Conservation (phyloP, 2,797 vertebrate genomes). For the Lindbergichthys nudifrons region DNA sequence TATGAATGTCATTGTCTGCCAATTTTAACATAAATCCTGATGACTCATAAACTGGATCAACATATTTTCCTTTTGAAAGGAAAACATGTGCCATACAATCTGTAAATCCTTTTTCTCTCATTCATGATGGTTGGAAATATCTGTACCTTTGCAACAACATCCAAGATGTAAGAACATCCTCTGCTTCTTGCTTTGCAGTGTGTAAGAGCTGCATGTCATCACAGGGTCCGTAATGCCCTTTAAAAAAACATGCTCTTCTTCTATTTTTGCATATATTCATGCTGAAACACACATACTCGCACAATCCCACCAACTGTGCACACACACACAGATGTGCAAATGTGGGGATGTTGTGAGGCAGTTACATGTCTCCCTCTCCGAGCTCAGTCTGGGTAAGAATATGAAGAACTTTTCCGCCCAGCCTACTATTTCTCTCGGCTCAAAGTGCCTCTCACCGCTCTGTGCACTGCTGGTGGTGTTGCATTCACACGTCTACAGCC, state of each 20-base stretch:
- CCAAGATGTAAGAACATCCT: slow-evolving; percentile 41
- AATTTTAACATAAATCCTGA: slow-evolving; percentile 53
- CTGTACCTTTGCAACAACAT: slow-evolving; percentile 42
- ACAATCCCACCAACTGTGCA: neutral
- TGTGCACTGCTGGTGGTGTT: slow-evolving; percentile 33
- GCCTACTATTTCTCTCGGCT: slow-evolving; percentile 40
- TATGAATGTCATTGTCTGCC: slow-evolving; percentile 41
- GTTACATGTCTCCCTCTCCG: slow-evolving; percentile 49
- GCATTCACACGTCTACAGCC: slow-evolving; percentile 56
- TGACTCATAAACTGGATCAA: slow-evolving; percentile 66
- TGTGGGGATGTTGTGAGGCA: slow-evolving; percentile 16
- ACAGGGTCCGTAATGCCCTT: slow-evolving; percentile 17
- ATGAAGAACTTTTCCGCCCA: slow-evolving; percentile 35
- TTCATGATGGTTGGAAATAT: slow-evolving; percentile 36
- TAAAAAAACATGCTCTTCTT: neutral
- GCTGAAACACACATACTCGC: neutral
- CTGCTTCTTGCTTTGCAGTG: slow-evolving; percentile 10
- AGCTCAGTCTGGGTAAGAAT: slow-evolving; percentile 42
- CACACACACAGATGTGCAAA: slow-evolving; percentile 29
- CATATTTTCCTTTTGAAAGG: slow-evolving; percentile 31
- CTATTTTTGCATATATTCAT: neutral
- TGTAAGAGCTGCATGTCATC: slow-evolving; percentile 16
- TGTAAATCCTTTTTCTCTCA: slow-evolving; percentile 52
- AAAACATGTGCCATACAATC: slow-evolving; percentile 42
- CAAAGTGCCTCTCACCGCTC: slow-evolving; percentile 50